phyloP scores from a whole-genome alignment of 2,888 invertebrate genomes.

The Biston stratarius region DNA sequence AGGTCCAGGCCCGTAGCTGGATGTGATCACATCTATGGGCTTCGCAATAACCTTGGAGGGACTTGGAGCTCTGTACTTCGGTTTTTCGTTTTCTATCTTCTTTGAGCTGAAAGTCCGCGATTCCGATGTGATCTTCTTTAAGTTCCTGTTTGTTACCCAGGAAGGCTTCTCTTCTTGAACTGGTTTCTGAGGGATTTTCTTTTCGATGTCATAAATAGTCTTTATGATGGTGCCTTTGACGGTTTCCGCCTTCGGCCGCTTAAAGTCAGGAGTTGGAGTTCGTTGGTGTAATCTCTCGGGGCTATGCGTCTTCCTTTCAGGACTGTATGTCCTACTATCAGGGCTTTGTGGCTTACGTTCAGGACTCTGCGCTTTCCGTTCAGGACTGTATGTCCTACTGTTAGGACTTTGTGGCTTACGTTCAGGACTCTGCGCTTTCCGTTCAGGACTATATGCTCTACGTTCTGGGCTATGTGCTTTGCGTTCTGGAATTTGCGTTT shows the following conservation, averaged over 20 bases:
- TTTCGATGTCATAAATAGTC: conserved; percentile 65
- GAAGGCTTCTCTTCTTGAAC: conserved; percentile 86
- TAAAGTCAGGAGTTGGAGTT: conserved; percentile 70
- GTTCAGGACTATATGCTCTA: conserved; percentile 45
- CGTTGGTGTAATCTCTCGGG: conserved; percentile 59
- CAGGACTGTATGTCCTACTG: conserved; percentile 45
- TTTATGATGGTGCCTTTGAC: conserved; percentile 69
- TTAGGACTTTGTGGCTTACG: conserved; percentile 50
- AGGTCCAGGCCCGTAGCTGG: conserved; percentile 94
- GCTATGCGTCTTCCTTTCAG: conserved; percentile 36
- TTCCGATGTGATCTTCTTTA: conserved; percentile 84
- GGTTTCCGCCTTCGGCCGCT: conserved; percentile 59
- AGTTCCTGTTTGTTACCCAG: conserved; percentile 87
- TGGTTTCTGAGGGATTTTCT: conserved; percentile 68
- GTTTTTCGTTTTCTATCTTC: conserved; percentile 74
- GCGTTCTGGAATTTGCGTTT: conserved; percentile 43
- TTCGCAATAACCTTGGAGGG: conserved; percentile 74
- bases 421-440: conserved; percentile 47
- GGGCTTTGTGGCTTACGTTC: conserved; percentile 25
- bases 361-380: conserved; percentile 32
- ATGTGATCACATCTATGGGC: conserved; percentile 90
- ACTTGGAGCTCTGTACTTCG: conserved; percentile 72
- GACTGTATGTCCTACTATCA: conserved; percentile 17
- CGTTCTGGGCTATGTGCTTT: conserved; percentile 49
- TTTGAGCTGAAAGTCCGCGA: conserved; percentile 70